Conservation (phyloP, 1,140 invertebrate genomes). For the Bombus confusus region DNA sequence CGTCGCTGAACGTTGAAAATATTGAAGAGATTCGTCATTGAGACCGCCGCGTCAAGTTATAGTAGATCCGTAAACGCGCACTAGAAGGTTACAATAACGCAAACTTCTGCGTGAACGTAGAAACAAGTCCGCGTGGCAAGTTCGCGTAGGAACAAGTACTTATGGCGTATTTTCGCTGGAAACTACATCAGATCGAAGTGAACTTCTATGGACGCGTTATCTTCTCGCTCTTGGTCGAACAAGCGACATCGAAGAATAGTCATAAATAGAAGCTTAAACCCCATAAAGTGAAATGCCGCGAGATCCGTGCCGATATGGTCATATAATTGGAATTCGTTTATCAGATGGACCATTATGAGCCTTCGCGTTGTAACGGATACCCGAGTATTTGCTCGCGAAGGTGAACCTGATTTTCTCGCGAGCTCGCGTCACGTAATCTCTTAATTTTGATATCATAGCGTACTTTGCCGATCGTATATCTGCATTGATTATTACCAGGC, state of each 20-base stretch:
- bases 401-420: constrained; percentile 19
- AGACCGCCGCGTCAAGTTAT: too few species aligned
- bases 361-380: neutral
- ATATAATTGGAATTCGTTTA: constrained; percentile 30
- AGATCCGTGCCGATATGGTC: neutral
- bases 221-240: neutral
- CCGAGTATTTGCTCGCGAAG: neutral
- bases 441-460: neutral
- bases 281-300: constrained; percentile 25
- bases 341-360: constrained; percentile 18
- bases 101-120: neutral
- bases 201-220: neutral
- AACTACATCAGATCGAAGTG: constrained; percentile 11
- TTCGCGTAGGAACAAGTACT: neutral
- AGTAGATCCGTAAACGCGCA: neutral
- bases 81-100: neutral
- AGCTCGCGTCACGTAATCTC: constrained; percentile 4
- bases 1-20: too few species aligned
- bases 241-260: neutral
- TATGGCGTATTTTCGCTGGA: neutral
- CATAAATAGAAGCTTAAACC: neutral
- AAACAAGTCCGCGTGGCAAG: neutral
- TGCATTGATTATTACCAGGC: neutral
- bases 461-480: neutral
- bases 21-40: neutral